phyloP scores from a whole-genome alignment of 2,797 vertebrate species.

The Hypotaenidia philippensis region DNA sequence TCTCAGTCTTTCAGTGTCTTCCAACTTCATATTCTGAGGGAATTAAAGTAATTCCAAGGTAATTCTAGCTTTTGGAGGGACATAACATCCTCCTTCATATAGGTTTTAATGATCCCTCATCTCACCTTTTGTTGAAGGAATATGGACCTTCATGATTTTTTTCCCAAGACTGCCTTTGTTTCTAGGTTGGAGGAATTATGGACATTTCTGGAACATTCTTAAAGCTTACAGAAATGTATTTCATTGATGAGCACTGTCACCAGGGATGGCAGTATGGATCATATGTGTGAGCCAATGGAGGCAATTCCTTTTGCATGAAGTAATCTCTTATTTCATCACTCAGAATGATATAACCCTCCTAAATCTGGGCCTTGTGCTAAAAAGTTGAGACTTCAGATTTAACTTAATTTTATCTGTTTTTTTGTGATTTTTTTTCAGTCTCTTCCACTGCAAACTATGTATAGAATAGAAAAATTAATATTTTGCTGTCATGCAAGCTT shows the following conservation, averaged over 20 bases:
- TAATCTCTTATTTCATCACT: not conserved
- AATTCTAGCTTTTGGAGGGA: not conserved
- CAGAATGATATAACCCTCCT: not conserved
- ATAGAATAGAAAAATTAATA: not conserved
- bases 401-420: not conserved
- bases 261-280: too few relatives aligned
- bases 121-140: not conserved
- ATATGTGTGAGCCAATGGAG: fast-evolving
- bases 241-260: not conserved
- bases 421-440: not conserved
- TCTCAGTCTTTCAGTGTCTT: not conserved
- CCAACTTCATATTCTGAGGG: not conserved
- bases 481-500: not conserved
- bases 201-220: not conserved
- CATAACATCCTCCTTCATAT: not conserved
- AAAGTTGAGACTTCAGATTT: not conserved
- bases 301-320: not conserved
- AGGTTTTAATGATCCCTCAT: not conserved
- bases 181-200: not conserved
- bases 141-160: not conserved
- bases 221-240: not conserved
- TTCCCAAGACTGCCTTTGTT: not conserved
- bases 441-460: not conserved
- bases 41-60: not conserved
- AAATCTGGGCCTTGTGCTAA: not conserved